Conservation (phyloP, 2,888 invertebrate genomes). For the Thalpophila matura region DNA sequence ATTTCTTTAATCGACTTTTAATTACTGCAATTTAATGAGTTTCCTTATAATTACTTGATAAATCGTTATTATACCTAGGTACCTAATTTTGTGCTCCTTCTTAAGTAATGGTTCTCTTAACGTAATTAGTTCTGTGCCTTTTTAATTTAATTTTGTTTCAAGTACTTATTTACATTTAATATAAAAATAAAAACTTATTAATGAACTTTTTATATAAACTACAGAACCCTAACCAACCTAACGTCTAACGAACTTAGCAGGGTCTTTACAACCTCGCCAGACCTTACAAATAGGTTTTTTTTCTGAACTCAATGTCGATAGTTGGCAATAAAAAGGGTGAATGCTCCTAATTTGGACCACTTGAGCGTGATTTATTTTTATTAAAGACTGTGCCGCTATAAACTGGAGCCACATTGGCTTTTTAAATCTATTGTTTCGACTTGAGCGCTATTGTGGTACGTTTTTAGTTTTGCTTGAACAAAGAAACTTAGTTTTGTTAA, state of each 20-base stretch:
- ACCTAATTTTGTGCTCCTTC: no score
- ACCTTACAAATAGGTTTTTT: slow-evolving; percentile 60
- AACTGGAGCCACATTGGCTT: slow-evolving; percentile 41
- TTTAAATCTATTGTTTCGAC: slow-evolving; percentile 37
- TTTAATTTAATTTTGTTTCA: no score
- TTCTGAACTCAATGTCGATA: slow-evolving; percentile 49
- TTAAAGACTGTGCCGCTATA: slow-evolving; percentile 48
- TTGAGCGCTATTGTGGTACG: slow-evolving; percentile 22
- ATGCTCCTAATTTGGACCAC: slow-evolving; percentile 62
- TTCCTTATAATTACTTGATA: no score
- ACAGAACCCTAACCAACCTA: slow-evolving; percentile 14
- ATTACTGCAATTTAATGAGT: no score
- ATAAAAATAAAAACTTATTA: no score
- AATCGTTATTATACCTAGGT: no score
- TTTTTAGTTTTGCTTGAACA: slow-evolving; percentile 14
- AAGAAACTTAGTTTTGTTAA: background rate
- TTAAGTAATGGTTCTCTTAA: no score
- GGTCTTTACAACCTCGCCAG: slow-evolving; percentile 59
- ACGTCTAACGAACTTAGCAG: slow-evolving; percentile 8
- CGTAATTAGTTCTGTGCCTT: no score
- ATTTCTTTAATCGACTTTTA: no score
- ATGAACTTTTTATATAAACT: no score
- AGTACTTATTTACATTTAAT: no score
- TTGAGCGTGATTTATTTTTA: slow-evolving; percentile 62
- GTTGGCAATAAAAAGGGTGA: slow-evolving; percentile 64